Conservation (phyloP, 2,113 vertebrate species). For the Hemichromis elongatus region DNA sequence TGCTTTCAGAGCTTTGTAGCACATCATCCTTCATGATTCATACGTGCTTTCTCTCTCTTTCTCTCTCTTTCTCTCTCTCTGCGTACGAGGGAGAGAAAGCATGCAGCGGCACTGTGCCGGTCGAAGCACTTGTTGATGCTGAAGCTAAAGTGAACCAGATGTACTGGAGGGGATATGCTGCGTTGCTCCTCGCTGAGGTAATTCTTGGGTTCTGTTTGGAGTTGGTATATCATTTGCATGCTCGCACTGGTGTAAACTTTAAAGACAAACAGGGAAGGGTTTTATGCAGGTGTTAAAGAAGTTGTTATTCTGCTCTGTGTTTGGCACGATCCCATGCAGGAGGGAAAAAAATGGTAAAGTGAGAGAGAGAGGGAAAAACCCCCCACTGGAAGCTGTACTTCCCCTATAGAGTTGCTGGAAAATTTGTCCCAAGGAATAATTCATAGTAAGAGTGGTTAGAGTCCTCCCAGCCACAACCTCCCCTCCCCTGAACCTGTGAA, state of each 20-base stretch:
- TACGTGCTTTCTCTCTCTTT: neutral
- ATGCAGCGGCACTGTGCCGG: slow-evolving; percentile 9
- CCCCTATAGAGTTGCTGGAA: neutral
- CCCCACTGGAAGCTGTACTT: neutral
- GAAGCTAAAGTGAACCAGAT: slow-evolving; percentile 76
- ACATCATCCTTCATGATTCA: slow-evolving; percentile 37
- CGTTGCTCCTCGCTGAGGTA: slow-evolving; percentile 66
- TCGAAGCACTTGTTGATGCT: slow-evolving; percentile 64
- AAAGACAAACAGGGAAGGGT: slow-evolving; percentile 25
- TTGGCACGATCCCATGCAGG: neutral
- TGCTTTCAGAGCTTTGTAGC: slow-evolving; percentile 34
- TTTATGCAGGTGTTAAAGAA: slow-evolving; percentile 26
- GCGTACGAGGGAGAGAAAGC: neutral
- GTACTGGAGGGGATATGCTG: slow-evolving; percentile 61
- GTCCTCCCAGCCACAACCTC: neutral
- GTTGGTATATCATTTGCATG: slow-evolving; percentile 21
- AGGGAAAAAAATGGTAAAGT: neutral
- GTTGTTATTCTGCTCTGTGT: neutral
- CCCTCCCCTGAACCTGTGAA: slow-evolving; percentile 4
- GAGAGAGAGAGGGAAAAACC: neutral
- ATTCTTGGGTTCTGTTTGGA: slow-evolving; percentile 46
- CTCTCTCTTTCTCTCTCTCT: neutral
- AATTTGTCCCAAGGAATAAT: slow-evolving; percentile 23
- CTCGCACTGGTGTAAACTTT: neutral
- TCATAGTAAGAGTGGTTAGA: slow-evolving; percentile 1